These are phyloP conservation scores for Felis catus DNA, from an alignment of 2,113 vertebrate genomes.

Conservation along the genomic window F.catus_Fca126_mat1.0 CM031412.1:116912001-116912500, in stretches of 20 bases:
- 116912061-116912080: neutral
- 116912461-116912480: neutral
- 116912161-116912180: neutral
- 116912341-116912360: slow-evolving; percentile 77
- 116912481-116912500: neutral
- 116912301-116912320: slow-evolving; percentile 83
- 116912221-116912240: neutral
- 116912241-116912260: slow-evolving; percentile 72
- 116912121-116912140: slow-evolving; percentile 78
- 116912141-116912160: neutral
- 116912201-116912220: neutral
- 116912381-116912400: slow-evolving; percentile 84
- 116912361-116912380: slow-evolving; percentile 84
- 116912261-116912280: slow-evolving; percentile 83
- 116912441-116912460: slow-evolving; percentile 75
- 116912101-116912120: slow-evolving; percentile 70
- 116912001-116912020: slow-evolving; percentile 71
- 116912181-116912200: neutral
- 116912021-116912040: slow-evolving; percentile 14
- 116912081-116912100: neutral
- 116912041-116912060: slow-evolving; percentile 60
- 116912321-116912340: slow-evolving; percentile 51
- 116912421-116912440: slow-evolving; percentile 79
- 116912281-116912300: slow-evolving; percentile 84
- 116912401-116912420: slow-evolving; percentile 77